phyloP scores from a whole-genome alignment of 2,797 vertebrate species.

The Helostoma temminkii region DNA sequence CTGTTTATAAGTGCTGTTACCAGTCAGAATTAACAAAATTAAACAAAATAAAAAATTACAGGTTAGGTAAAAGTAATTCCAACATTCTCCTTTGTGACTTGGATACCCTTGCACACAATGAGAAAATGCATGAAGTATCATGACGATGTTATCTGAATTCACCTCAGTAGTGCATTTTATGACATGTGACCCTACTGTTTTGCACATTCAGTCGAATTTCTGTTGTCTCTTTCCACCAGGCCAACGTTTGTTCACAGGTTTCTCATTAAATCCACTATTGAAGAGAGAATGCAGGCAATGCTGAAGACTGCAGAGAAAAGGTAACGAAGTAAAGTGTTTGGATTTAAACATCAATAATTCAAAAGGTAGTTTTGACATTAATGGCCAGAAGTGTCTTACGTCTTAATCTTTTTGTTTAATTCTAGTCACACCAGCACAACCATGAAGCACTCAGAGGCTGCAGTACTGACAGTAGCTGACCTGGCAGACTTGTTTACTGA shows the following conservation, averaged over 20 bases:
- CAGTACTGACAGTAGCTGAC: constrained; percentile 95
- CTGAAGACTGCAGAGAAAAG: constrained; percentile 95
- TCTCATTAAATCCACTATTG: constrained; percentile 98
- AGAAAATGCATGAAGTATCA: not conserved
- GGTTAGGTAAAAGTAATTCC: not conserved
- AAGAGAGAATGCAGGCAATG: constrained; percentile 98
- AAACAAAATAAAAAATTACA: not conserved
- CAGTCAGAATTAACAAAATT: not conserved
- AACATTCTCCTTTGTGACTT: not conserved
- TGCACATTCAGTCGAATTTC: not conserved
- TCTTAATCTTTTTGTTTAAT: not conserved
- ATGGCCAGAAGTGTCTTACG: not conserved
- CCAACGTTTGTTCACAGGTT: constrained; percentile 97
- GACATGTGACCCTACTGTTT: not conserved
- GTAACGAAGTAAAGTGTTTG: constrained; percentile 61
- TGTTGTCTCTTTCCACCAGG: constrained; percentile 75
- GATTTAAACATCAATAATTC: not conserved
- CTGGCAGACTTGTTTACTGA: constrained; percentile 97
- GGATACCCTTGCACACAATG: too few species aligned
- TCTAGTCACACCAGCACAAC: constrained; percentile 89
- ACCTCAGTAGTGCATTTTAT: not conserved
- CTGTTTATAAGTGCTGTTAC: too few species aligned
- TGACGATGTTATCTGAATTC: not conserved
- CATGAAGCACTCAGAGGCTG: constrained; percentile 96
- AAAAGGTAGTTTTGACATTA: not conserved